Evolutionary conservation across 1,140 invertebrate genomes (phyloP), one percentile per base, ranked within the genome.

Genomic region (Heliconius hermathena): DNA sequence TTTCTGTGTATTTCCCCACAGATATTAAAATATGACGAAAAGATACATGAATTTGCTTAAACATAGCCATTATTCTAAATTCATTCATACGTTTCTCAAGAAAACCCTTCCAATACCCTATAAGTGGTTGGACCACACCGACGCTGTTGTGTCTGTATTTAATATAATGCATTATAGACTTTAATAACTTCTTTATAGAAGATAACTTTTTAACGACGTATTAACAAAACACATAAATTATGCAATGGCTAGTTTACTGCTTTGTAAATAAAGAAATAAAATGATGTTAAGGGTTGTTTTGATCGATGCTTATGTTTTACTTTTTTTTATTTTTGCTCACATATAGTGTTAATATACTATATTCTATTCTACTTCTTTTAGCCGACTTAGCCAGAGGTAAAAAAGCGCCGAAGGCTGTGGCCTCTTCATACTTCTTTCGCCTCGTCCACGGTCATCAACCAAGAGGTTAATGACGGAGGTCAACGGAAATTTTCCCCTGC

Each of bases 221-320:
- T 76, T 76, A 71, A 76, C 16, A 33, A 71, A 71, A 72, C 36
- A 66, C 52, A 76, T 80, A 80, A 80, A 80, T 77, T 73, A 78
- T 36, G 52, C 75, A 80, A 80, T 76, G 54, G 71, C 71, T 26
- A n/a, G 71, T 76, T 80, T 60, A 76, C 29, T 20, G 54, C 70
- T n/a, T 77, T 76, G 66, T 82, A 82, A 84, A 82, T 84, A 79
- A 82, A 82, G 78, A 78, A 38, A 66, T 83, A 57, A 81, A 74
- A 74, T 52, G 54, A 71, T 72, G 74, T 82, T 82, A 82, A 78
- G 82, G 79, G 80, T 70, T 83, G 74, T 80, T 83, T 83, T 83
- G 80, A 82, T 82, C 75, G 80, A 80, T 46, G 16, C 41, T 46
- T 46, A 46, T 46, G 16, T 46, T 46, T 46, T 46, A 46, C 41